Base-by-base conservation (phyloP, 1,140 invertebrate species). In the Pogonomyrmex californicus region DNA sequence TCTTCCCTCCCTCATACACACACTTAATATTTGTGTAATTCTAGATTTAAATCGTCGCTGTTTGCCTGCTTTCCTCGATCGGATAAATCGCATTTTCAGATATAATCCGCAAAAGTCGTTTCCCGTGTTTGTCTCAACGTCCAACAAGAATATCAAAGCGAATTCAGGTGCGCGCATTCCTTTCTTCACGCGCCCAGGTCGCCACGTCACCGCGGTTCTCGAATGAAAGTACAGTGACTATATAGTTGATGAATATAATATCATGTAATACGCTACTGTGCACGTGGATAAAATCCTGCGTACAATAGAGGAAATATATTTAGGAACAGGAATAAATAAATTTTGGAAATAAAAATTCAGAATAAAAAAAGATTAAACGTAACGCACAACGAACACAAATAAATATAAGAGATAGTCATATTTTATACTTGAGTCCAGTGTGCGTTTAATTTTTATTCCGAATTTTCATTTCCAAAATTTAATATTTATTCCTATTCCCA, bases 151-250 rank as follows among this genome's bases (percentile, higher is more conserved):
- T 17, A 65, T 51, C 54, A 4, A 49, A n/a, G 30, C 49, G n/a
- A 47, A n/a, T 78, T 73, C 33, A 58, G 56, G 17, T 38, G 65
- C 47, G 56, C 63, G 38, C 79, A 83, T 83, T 83, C 79, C 54
- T 83, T 83, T 7, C 54, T 12, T 71, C 41, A 66, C 81, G 62
- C 49, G 49, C 44, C 36, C 63, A 47, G 54, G 41, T 30, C 54
- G 85, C 88, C 88, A 83, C 85, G 77, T 89, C 87, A 89, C 58
- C 51, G 49, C 9, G 54, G 63, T 49, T 88, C 88, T 73, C 88
- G 62, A 90, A 83, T 87, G 88, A 88, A 82, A 73, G 49, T 73
- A 66, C 88, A 56, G 68, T 36, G 79, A 87, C 86, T 87, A 83
- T 71, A 87, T 62, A 0, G 23, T 62, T 78, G 58, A 65, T 58